Conservation (phyloP, 1,140 invertebrate genomes). For the Stenopsyche tienmushanensis region DNA sequence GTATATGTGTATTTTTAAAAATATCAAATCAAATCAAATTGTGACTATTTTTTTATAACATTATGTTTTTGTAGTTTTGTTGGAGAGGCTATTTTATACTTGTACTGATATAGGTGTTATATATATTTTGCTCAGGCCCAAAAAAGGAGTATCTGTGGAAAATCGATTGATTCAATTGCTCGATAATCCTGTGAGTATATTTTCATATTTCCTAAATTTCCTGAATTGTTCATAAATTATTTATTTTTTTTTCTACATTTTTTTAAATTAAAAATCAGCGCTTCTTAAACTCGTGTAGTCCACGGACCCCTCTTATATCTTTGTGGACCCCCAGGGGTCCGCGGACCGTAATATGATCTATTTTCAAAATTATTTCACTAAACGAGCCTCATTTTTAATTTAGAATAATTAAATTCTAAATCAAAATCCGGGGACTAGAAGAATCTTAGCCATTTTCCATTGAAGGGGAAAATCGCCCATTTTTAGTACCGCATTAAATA, state of each 20-base stretch:
- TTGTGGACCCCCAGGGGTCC: no score
- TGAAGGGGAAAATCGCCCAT: no score
- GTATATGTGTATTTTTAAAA: not conserved
- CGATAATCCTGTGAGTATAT: not conserved
- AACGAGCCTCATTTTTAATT: no score
- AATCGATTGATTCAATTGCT: not conserved
- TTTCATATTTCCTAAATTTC: not conserved
- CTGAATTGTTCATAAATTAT: not conserved
- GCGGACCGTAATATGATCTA: no score
- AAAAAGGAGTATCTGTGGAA: not conserved
- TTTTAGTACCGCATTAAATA: no score
- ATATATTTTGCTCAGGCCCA: not conserved
- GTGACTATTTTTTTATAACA: not conserved
- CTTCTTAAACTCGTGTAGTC: no score
- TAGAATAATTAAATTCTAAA: no score
- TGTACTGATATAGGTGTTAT: not conserved
- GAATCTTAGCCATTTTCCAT: no score
- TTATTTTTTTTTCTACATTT: not conserved
- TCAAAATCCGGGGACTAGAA: no score
- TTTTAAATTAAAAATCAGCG: no score
- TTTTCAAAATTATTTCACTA: no score
- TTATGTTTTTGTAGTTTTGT: not conserved
- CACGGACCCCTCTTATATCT: no score
- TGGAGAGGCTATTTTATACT: constrained; percentile 1
- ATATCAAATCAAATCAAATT: not conserved